These are phyloP conservation scores for Agriotes lineatus DNA, from an alignment of 2,888 invertebrate species.

Conservation along the genomic window DNA sequence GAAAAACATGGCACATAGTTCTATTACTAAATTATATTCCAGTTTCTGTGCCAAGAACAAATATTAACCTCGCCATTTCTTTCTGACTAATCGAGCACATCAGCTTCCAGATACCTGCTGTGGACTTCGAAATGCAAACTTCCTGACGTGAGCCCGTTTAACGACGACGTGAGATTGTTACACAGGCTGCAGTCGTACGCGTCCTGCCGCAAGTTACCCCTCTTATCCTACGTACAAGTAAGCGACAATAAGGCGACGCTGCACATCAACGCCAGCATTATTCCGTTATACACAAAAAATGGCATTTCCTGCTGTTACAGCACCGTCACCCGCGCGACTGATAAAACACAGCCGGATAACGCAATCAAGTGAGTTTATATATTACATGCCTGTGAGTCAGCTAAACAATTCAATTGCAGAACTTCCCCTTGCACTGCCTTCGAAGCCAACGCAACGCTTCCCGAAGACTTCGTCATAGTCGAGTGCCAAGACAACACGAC, in stretches of 20 bases:
- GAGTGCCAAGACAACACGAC: constrained; percentile 63
- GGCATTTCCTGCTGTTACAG: constrained; percentile 55
- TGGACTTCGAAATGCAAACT: constrained; percentile 75
- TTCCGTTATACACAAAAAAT: constrained; percentile 56
- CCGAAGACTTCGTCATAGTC: constrained; percentile 68
- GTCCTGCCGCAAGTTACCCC: constrained; percentile 66
- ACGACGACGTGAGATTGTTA: constrained; percentile 68
- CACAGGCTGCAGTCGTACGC: constrained; percentile 70
- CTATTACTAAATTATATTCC: no score
- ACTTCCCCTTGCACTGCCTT: constrained; percentile 68
- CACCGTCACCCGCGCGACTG: constrained; percentile 40
- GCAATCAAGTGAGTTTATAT: constrained; percentile 50
- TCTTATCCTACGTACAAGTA: constrained; percentile 58
- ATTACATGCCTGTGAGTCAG: no score
- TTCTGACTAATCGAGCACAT: no score
- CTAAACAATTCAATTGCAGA: constrained; percentile 59
- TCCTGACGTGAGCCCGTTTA: constrained; percentile 72
- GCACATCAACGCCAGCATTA: constrained; percentile 56
- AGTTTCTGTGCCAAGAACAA: no score
- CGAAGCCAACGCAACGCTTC: constrained; percentile 58
- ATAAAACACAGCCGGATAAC: constrained; percentile 44
- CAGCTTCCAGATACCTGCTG: constrained; percentile 62
- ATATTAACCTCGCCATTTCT: no score
- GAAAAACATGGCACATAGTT: no score
- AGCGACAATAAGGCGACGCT: constrained; percentile 58